phyloP scores from a whole-genome alignment of 2,113 vertebrate genomes.

The Pycnonotus jocosus region DNA sequence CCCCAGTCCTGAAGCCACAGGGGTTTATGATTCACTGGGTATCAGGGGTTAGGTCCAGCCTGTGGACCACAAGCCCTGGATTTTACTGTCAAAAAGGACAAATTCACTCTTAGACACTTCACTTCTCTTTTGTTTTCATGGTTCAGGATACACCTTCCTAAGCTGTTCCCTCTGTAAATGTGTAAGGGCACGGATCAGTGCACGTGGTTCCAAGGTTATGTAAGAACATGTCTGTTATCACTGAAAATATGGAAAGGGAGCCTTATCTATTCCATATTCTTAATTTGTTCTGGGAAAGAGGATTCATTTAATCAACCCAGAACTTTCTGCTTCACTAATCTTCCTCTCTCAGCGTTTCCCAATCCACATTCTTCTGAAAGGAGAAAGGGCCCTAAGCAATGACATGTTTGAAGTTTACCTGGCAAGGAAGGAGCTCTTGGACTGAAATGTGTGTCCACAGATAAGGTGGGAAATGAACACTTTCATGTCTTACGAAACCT shows the following conservation, averaged over 20 bases:
- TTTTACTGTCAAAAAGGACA: neutral
- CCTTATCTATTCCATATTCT: neutral
- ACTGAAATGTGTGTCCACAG: slow-evolving; percentile 10
- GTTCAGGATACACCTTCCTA: neutral
- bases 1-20: neutral
- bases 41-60: neutral
- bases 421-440: slow-evolving; percentile 41
- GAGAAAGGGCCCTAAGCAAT: slow-evolving; percentile 26
- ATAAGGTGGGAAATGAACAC: slow-evolving; percentile 47
- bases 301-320: slow-evolving; percentile 17
- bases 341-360: slow-evolving; percentile 14
- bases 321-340: slow-evolving; percentile 28
- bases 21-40: neutral
- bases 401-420: slow-evolving; percentile 43
- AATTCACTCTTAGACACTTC: neutral
- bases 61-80: neutral
- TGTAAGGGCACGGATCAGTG: neutral
- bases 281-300: slow-evolving; percentile 4
- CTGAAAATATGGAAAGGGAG: neutral
- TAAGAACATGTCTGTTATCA: neutral
- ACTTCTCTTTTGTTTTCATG: neutral
- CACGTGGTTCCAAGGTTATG: neutral
- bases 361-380: slow-evolving; percentile 42
- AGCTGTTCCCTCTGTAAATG: neutral
- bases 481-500: slow-evolving; percentile 30